Conservation (phyloP, 2,113 vertebrate genomes). For the Lonchura striata region DNA sequence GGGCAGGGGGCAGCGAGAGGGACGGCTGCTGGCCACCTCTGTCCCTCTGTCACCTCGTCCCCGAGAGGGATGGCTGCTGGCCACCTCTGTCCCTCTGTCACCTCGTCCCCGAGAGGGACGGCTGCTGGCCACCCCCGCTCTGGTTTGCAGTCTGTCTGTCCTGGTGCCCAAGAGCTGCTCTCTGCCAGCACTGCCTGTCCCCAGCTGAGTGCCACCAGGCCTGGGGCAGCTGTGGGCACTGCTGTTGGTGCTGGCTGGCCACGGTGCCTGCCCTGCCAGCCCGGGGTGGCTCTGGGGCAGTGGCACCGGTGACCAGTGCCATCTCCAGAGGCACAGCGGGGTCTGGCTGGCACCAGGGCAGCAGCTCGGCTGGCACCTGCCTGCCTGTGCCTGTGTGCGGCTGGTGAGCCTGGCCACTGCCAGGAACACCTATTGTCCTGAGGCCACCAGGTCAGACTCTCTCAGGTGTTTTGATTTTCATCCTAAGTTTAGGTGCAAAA, state of each 20-base stretch:
- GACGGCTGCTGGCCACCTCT: neutral
- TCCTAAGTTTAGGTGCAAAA: neutral
- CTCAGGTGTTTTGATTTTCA: fast-evolving
- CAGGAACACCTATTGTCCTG: neutral
- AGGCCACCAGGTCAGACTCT: neutral
- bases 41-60: no score
- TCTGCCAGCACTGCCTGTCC: fast-evolving
- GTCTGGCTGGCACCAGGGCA: neutral
- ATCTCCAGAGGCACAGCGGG: fast-evolving
- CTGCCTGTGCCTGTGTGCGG: fast-evolving
- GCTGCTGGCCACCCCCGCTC: neutral
- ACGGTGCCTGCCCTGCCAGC: fast-evolving
- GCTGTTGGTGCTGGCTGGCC: no score
- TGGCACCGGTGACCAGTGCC: fast-evolving
- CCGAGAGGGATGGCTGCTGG: no score
- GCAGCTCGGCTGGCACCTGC: neutral
- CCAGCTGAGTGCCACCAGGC: neutral
- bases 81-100: no score
- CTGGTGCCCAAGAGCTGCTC: fast-evolving
- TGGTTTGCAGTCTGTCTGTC: neutral
- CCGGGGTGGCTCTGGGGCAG: neutral
- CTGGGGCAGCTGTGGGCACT: neutral
- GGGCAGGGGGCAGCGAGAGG: neutral
- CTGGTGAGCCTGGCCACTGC: fast-evolving
- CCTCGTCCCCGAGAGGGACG: neutral